These are phyloP conservation scores for Alcedo atthis DNA, from an alignment of 2,797 vertebrate species.

Conservation along the genomic window DNA sequence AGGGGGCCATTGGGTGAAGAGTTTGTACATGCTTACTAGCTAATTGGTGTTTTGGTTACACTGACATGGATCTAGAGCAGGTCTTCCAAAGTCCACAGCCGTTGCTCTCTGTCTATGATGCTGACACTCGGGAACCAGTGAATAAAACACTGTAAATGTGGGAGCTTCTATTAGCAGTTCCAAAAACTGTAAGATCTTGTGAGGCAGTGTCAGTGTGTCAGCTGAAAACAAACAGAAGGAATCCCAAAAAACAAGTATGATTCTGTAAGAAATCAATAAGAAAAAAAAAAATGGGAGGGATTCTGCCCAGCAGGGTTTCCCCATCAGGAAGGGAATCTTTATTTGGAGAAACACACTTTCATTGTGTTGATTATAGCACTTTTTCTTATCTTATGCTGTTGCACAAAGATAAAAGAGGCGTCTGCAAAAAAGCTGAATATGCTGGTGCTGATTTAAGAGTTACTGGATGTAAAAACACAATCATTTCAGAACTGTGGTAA, in stretches of 20 bases:
- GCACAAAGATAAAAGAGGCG: not conserved
- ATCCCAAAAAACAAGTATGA: not conserved
- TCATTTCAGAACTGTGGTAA: constrained; percentile 52
- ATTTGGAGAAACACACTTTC: constrained; percentile 16
- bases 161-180: not conserved
- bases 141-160: not conserved
- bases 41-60: not conserved
- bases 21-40: not conserved
- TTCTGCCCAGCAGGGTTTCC: constrained; percentile 27
- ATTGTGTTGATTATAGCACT: not conserved
- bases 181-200: not conserved
- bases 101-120: not conserved
- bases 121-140: not conserved
- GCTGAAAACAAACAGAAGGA: not conserved
- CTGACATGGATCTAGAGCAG: not conserved
- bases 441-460: constrained; percentile 33
- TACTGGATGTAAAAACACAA: constrained; percentile 57
- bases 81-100: not conserved
- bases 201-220: not conserved
- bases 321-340: not conserved
- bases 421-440: not conserved
- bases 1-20: not conserved
- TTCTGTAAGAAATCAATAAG: not conserved
- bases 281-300: not conserved
- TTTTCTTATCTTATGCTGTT: constrained; percentile 25